Percentiles rank a stretch among this genome's conserved stretches.
Conservation (phyloP, 2,113 vertebrate species). For the Indicator indicator region DNA sequence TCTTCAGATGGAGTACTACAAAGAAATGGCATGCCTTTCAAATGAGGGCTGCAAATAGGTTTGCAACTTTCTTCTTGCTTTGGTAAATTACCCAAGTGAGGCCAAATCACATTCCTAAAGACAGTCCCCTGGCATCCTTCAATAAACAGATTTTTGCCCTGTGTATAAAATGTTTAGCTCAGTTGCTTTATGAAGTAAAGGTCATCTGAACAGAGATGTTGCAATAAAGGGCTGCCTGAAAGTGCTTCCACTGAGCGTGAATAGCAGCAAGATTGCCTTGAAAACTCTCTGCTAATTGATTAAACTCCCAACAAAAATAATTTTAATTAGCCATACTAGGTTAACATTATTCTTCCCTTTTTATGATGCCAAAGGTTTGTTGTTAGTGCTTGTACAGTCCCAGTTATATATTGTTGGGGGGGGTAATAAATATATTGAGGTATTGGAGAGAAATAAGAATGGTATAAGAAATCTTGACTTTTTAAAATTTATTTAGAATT, state of each 20-base stretch:
- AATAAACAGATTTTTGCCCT: conserved; percentile 50
- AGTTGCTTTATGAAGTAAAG: conserved; percentile 65
- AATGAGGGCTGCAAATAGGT: conserved; percentile 40
- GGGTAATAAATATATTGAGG: too few relatives aligned
- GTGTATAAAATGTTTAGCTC: conserved; percentile 56
- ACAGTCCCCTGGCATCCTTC: conserved; percentile 61
- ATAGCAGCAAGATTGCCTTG: conserved; percentile 35
- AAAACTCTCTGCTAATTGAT: conserved; percentile 64
- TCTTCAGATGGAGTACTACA: conserved; percentile 4
- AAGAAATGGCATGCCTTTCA: conserved; percentile 62
- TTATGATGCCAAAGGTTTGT: conserved; percentile 37
- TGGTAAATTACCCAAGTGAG: conserved; percentile 60
- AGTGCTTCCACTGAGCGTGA: conserved; percentile 52
- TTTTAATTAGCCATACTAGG: conserved; percentile 53
- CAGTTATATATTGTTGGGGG: too few relatives aligned
- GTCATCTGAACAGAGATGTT: conserved; percentile 48
- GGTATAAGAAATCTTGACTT: background rate
- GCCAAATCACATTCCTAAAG: conserved; percentile 46
- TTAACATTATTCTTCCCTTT: conserved; percentile 46
- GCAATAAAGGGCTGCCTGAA: conserved; percentile 38
- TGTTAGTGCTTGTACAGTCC: background rate
- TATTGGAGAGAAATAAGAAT: background rate
- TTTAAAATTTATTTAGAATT: too few relatives aligned
- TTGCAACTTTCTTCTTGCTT: conserved; percentile 59
- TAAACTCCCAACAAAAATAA: conserved; percentile 54